Percentiles rank a stretch among this genome's conserved stretches.
These are phyloP conservation scores for Damaliscus lunatus DNA, from an alignment of 2,113 vertebrate species.

Conservation along the genomic window DNA sequence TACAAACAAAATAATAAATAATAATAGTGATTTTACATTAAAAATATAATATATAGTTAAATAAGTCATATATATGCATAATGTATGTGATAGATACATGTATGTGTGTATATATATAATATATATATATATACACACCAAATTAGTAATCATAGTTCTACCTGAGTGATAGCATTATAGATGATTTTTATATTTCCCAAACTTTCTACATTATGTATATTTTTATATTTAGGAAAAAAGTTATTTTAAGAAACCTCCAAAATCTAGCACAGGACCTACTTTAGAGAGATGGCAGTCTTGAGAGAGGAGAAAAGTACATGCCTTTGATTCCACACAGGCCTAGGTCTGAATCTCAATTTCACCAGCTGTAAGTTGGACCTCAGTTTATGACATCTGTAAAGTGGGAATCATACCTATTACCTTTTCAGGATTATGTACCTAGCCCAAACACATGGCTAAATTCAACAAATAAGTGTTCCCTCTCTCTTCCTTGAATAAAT, in stretches of 20 bases:
- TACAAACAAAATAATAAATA: not conserved
- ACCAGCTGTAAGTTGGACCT: not conserved
- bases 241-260: slow-evolving; percentile 5
- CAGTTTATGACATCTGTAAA: not conserved
- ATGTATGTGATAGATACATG: not conserved
- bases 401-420: not conserved
- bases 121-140: not conserved
- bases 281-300: not conserved
- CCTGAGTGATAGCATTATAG: not conserved
- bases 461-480: not conserved
- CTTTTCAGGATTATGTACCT: not conserved
- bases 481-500: not conserved
- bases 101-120: not conserved
- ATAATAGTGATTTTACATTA: not conserved
- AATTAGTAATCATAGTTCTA: not conserved
- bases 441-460: not conserved
- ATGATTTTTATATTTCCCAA: not conserved
- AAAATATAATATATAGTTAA: not conserved
- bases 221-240: not conserved
- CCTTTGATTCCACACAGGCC: not conserved
- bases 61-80: not conserved
- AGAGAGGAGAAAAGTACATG: not conserved
- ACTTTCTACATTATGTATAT: not conserved
- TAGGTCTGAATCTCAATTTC: not conserved
- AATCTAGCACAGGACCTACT: slow-evolving; percentile 1